A percentile compares a stretch with the other conserved stretches of the same genome.
Evolutionary conservation across 2,113 vertebrate genomes (phyloP).

Genomic region (Lichenostomus cassidix): DNA sequence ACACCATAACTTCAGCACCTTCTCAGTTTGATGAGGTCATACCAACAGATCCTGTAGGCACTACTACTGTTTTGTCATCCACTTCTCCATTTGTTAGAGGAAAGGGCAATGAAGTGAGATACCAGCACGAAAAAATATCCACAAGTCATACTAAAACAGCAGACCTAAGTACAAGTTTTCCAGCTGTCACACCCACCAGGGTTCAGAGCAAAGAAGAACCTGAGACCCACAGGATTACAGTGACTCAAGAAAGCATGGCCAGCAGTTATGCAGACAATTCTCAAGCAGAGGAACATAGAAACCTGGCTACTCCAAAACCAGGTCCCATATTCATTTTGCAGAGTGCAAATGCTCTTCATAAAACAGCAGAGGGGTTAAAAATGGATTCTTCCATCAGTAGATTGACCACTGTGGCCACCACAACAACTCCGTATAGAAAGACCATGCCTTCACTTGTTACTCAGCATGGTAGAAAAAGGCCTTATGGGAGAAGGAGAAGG

Average conservation of each 20-base stretch:
- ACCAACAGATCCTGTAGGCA: neutral
- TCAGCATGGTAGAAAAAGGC: slow-evolving; percentile 67
- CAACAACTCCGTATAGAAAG: neutral
- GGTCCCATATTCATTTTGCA: neutral
- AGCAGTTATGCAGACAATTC: neutral
- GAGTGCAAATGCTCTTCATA: neutral
- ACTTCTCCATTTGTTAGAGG: neutral
- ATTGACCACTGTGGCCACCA: neutral
- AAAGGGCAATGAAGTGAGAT: neutral
- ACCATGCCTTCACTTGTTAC: slow-evolving; percentile 9
- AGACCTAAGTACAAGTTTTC: neutral
- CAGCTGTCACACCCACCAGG: neutral
- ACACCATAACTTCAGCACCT: neutral
- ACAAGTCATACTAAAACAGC: neutral
- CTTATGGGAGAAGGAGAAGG: slow-evolving; percentile 71
- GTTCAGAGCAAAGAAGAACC: neutral
- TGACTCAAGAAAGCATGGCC: neutral
- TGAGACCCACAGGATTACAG: neutral
- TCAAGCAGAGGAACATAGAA: neutral
- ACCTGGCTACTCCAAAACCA: neutral
- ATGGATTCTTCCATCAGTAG: neutral
- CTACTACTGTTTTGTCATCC: neutral
- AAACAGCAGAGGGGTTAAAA: neutral
- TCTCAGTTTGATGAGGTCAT: neutral
- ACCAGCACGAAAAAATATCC: neutral